phyloP scores from a whole-genome alignment of 2,888 invertebrate species.

The Acanthosoma haemorrhoidale region DNA sequence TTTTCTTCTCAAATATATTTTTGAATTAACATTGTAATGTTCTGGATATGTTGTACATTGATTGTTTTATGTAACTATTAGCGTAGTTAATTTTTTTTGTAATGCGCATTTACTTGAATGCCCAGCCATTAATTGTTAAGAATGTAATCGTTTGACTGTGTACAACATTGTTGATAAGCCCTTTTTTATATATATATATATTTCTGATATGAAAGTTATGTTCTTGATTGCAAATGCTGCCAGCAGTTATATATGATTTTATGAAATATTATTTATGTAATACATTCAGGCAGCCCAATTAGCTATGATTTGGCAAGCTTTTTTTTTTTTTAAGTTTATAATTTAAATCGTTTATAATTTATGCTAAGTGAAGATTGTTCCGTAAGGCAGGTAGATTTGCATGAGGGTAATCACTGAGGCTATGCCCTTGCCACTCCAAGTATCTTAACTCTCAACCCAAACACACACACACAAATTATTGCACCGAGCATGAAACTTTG shows the following conservation, averaged over 20 bases:
- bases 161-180: conserved; percentile 14
- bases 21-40: not conserved
- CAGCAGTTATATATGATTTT: conserved; percentile 9
- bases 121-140: not conserved
- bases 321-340: conserved; percentile 4
- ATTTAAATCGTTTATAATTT: not conserved
- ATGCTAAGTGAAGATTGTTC: conserved; percentile 3
- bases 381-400: conserved; percentile 27
- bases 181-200: not conserved
- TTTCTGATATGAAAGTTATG: conserved; percentile 6
- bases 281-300: conserved; percentile 18
- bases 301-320: conserved; percentile 22
- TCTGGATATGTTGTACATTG: conserved; percentile 24
- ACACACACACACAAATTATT: not conserved
- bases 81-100: no score
- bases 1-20: not conserved
- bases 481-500: conserved; percentile 23
- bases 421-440: not conserved
- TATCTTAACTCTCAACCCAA: not conserved
- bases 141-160: not conserved
- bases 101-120: not conserved
- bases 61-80: not conserved
- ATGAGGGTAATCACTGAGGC: conserved; percentile 10
- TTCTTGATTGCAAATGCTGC: conserved; percentile 22
- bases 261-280: not conserved